Conservation (phyloP, 2,797 vertebrate genomes). For the Muraenolepis orangiensis region DNA sequence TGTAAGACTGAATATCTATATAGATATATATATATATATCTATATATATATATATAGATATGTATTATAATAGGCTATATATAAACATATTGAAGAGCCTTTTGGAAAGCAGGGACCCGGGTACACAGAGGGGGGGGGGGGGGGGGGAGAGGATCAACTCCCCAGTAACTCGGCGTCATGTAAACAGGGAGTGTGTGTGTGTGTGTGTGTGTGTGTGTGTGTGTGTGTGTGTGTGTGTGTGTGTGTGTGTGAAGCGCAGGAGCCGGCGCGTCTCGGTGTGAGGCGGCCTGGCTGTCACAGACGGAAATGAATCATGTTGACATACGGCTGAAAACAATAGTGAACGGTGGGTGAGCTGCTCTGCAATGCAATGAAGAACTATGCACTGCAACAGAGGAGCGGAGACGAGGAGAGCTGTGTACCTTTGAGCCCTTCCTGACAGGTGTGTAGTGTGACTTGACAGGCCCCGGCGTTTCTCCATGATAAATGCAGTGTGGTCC, state of each 20-base stretch:
- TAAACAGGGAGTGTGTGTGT: slow-evolving; percentile 61
- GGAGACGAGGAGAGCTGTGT: slow-evolving; percentile 68
- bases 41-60: too few relatives aligned
- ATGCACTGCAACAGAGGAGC: slow-evolving; percentile 78
- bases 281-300: slow-evolving; percentile 71
- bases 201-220: too few relatives aligned
- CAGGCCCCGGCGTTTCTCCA: slow-evolving; percentile 82
- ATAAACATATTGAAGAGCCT: not conserved
- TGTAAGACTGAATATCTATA: not conserved
- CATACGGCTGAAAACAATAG: slow-evolving; percentile 75
- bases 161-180: slow-evolving; percentile 37
- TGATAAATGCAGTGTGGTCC: slow-evolving; percentile 81
- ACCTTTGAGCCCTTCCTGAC: slow-evolving; percentile 80
- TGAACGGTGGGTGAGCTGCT: slow-evolving; percentile 67
- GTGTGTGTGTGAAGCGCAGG: slow-evolving; percentile 46
- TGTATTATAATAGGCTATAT: not conserved
- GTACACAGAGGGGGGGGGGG: slow-evolving; percentile 1
- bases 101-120: not conserved
- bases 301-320: slow-evolving; percentile 80
- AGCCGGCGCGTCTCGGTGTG: slow-evolving; percentile 41
- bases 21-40: not conserved
- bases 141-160: slow-evolving; percentile 1
- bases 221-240: too few relatives aligned
- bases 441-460: slow-evolving; percentile 81
- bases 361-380: slow-evolving; percentile 78